Conservation (phyloP, 2,888 invertebrate species). For the Eilema depressum region DNA sequence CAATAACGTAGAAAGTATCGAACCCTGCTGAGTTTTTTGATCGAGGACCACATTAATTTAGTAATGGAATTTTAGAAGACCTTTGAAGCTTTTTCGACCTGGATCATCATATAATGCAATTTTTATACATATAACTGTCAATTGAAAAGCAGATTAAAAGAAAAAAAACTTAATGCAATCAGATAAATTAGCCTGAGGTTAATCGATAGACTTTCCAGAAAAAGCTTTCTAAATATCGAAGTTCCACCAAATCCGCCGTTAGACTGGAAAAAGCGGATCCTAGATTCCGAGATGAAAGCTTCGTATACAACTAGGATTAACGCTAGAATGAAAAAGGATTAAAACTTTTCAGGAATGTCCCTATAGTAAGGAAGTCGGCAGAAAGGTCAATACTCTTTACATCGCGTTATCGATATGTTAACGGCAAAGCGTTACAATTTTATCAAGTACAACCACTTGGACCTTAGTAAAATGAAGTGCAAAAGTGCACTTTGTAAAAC, state of each 20-base stretch:
- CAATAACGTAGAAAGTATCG: conserved; percentile 36
- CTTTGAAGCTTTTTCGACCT: not conserved
- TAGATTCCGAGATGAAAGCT: no score
- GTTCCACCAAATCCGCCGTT: no score
- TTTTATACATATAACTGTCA: not conserved
- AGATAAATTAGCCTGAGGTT: not conserved
- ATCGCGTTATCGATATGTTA: not conserved
- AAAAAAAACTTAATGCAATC: not conserved
- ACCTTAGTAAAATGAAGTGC: conserved; percentile 32
- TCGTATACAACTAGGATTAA: no score
- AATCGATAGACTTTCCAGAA: not conserved
- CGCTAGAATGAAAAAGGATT: no score
- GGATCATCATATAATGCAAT: conserved; percentile 1
- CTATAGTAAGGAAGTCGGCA: not conserved
- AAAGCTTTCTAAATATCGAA: no score
- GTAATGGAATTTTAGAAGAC: conserved; percentile 19
- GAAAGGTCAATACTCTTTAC: not conserved
- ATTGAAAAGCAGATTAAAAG: not conserved
- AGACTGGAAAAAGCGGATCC: no score
- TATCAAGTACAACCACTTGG: conserved; percentile 24
- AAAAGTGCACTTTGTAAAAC: conserved; percentile 33
- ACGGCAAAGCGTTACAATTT: conserved; percentile 8
- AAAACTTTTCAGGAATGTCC: not conserved
- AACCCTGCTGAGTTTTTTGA: conserved; percentile 35
- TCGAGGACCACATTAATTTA: conserved; percentile 21